These are phyloP conservation scores for Pachypeltis micranthus DNA, from an alignment of 1,140 invertebrate species.

Conservation along the genomic window DNA sequence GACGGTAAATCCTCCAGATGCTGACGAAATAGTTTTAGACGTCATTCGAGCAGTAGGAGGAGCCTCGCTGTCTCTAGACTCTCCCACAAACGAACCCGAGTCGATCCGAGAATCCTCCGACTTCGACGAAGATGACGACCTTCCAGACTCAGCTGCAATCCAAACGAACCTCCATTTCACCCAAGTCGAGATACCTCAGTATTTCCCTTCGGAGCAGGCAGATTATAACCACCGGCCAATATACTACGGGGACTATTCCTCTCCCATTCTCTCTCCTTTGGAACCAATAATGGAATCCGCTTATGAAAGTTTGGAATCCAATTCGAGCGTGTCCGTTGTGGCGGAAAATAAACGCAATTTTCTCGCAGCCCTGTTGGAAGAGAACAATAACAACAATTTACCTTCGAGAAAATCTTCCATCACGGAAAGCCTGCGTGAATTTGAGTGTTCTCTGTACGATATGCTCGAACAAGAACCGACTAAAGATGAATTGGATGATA, in stretches of 20 bases:
- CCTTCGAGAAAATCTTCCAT: background rate
- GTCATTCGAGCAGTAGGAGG: background rate
- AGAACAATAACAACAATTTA: slow-evolving; percentile 1
- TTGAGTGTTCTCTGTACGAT: slow-evolving; percentile 1
- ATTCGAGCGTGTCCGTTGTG: background rate
- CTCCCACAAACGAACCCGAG: background rate
- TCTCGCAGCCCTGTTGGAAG: background rate
- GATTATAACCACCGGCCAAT: too few relatives aligned
- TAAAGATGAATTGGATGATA: background rate
- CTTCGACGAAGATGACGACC: too few relatives aligned
- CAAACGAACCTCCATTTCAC: too few relatives aligned
- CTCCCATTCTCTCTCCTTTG: background rate
- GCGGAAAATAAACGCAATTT: background rate
- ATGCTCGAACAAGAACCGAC: slow-evolving; percentile 1
- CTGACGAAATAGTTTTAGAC: background rate
- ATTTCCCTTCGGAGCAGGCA: too few relatives aligned
- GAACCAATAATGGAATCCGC: background rate
- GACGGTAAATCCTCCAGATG: background rate
- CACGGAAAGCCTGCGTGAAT: background rate
- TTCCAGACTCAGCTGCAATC: too few relatives aligned
- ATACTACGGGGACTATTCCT: background rate
- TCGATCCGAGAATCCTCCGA: too few relatives aligned
- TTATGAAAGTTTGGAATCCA: background rate
- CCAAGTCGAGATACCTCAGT: too few relatives aligned
- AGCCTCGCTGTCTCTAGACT: background rate